Evolutionary conservation across 2,797 vertebrate species (phyloP).

Genomic region (Otolemur crassicaudatus): DNA sequence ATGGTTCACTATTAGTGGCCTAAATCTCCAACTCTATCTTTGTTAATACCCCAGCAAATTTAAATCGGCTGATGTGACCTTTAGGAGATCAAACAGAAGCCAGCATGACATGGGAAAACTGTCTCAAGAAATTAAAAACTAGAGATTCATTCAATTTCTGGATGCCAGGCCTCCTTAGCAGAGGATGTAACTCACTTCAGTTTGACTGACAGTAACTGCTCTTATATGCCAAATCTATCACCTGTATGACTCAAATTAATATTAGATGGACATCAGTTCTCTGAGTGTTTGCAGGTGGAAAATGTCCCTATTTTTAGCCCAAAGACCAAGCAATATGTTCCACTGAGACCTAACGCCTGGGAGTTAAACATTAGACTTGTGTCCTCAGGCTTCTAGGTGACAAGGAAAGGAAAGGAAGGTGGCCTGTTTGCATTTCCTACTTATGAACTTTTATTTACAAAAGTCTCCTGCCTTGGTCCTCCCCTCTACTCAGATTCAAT

Average conservation of each 20-base stretch:
- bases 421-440: not conserved
- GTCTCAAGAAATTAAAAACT: conserved; percentile 74
- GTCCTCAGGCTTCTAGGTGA: not conserved
- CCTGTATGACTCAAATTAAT: conserved; percentile 78
- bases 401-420: not conserved
- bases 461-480: not conserved
- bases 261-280: conserved; percentile 77
- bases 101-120: conserved; percentile 66
- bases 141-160: conserved; percentile 65
- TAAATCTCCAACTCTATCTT: conserved; percentile 61
- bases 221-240: conserved; percentile 83
- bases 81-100: conserved; percentile 81
- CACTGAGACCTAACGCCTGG: not conserved
- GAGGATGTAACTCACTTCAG: conserved; percentile 66
- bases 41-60: conserved; percentile 69
- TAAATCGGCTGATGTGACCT: conserved; percentile 68
- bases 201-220: conserved; percentile 84
- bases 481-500: not conserved
- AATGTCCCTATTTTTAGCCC: conserved; percentile 76
- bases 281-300: conserved; percentile 83
- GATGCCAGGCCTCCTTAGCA: conserved; percentile 70
- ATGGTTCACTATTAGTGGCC: conserved; percentile 68
- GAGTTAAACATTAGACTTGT: not conserved
- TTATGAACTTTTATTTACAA: not conserved
- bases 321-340: not conserved